These are phyloP conservation scores for Bimastos eiseni DNA, from an alignment of 2,888 invertebrate genomes.

Conservation along the genomic window DNA sequence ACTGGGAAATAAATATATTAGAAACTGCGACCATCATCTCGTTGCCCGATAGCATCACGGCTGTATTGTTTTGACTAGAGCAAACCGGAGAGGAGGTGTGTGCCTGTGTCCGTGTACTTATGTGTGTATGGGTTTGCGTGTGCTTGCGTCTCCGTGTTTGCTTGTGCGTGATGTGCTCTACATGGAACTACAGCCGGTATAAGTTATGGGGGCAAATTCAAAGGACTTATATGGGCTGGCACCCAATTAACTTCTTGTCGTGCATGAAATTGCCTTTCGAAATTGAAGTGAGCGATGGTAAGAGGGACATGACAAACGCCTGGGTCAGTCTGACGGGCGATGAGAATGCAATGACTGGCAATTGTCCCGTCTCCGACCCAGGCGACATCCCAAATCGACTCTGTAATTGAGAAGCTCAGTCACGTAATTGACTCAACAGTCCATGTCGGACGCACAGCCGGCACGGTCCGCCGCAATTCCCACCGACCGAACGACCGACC, in stretches of 20 bases:
- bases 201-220: background rate
- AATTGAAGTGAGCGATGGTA: constrained; percentile 9
- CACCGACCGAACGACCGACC: background rate
- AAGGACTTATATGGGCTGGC: constrained; percentile 15
- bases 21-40: background rate
- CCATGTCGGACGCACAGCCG: background rate
- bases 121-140: background rate
- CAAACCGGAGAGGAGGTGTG: background rate
- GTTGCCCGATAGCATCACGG: background rate
- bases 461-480: background rate
- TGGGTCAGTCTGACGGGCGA: background rate
- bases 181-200: background rate
- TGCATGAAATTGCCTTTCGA: constrained; percentile 23
- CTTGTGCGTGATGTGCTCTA: background rate
- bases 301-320: constrained; percentile 14
- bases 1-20: constrained; percentile 13
- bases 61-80: constrained; percentile 5
- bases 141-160: background rate
- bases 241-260: constrained; percentile 21
- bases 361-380: constrained; percentile 19
- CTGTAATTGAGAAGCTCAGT: constrained; percentile 23
- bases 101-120: background rate
- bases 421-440: constrained; percentile 23
- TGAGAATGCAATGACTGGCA: background rate
- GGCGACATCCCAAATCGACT: constrained; percentile 16